Conservation (phyloP, 2,797 vertebrate species). For the Tragelaphus oryx region DNA sequence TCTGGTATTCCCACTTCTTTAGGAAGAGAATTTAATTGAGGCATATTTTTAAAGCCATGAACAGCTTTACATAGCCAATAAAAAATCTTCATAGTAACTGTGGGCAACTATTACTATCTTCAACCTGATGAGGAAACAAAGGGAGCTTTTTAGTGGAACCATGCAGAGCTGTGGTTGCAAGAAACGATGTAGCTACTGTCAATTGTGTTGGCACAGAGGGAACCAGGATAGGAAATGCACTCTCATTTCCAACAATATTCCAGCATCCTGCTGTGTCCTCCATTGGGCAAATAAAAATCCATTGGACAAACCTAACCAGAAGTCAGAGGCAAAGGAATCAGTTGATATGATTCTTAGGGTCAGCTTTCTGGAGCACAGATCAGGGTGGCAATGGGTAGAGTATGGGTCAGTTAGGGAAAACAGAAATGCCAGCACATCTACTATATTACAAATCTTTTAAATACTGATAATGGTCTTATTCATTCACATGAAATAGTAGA, state of each 20-base stretch:
- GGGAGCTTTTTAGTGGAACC: neutral
- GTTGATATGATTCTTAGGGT: neutral
- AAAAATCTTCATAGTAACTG: neutral
- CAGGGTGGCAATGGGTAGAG: neutral
- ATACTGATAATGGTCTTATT: neutral
- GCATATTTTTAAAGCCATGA: neutral
- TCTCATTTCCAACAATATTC: neutral
- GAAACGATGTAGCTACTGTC: neutral
- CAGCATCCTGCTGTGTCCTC: neutral
- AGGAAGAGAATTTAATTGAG: neutral
- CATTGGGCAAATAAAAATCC: neutral
- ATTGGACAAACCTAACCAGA: neutral
- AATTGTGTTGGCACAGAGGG: neutral
- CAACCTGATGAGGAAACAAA: neutral
- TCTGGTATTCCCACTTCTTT: neutral
- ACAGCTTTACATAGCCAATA: neutral
- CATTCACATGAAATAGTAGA: neutral
- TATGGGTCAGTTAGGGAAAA: neutral
- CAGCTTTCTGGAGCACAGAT: neutral
- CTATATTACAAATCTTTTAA: neutral
- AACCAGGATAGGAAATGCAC: neutral
- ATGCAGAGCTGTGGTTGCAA: neutral
- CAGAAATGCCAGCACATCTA: neutral
- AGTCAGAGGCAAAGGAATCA: neutral
- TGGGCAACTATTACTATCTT: neutral